phyloP scores from a whole-genome alignment of 2,797 vertebrate genomes.

The Moxostoma hubbsi region DNA sequence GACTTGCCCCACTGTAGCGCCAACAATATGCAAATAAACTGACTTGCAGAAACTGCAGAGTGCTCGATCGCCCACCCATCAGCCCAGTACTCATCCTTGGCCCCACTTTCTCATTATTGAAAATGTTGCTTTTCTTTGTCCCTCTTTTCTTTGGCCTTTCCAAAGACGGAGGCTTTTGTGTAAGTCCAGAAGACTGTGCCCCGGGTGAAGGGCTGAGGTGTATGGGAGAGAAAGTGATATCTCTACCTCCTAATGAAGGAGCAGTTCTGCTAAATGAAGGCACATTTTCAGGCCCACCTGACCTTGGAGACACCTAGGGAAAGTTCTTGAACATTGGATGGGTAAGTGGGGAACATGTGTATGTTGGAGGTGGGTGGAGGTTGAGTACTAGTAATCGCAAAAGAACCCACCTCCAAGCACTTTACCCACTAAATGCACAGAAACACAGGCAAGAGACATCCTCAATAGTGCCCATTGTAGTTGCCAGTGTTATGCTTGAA shows the following conservation, averaged over 20 bases:
- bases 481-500: constrained; percentile 79
- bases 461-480: constrained; percentile 72
- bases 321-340: constrained; percentile 64
- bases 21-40: constrained; percentile 30
- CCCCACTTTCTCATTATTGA: constrained; percentile 54
- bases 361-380: constrained; percentile 59
- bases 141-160: constrained; percentile 39
- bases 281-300: constrained; percentile 72
- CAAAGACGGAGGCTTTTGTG: constrained; percentile 61
- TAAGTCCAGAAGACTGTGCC: constrained; percentile 63
- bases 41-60: constrained; percentile 22
- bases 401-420: constrained; percentile 42
- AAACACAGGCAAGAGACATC: constrained; percentile 63
- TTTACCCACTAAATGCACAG: constrained; percentile 51
- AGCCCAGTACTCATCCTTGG: constrained; percentile 16
- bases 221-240: constrained; percentile 73
- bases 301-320: constrained; percentile 72
- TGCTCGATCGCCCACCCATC: constrained; percentile 30
- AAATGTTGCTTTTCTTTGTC: constrained; percentile 55
- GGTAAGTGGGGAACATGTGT: constrained; percentile 51
- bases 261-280: constrained; percentile 70
- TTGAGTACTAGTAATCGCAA: constrained; percentile 65
- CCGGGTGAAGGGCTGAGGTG: constrained; percentile 65
- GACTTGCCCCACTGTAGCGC: background rate
- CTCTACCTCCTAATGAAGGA: constrained; percentile 72